Percentiles rank a stretch among this genome's conserved stretches.
phyloP scores from a whole-genome alignment of 2,113 vertebrate species.

The Pleuronectes platessa region DNA sequence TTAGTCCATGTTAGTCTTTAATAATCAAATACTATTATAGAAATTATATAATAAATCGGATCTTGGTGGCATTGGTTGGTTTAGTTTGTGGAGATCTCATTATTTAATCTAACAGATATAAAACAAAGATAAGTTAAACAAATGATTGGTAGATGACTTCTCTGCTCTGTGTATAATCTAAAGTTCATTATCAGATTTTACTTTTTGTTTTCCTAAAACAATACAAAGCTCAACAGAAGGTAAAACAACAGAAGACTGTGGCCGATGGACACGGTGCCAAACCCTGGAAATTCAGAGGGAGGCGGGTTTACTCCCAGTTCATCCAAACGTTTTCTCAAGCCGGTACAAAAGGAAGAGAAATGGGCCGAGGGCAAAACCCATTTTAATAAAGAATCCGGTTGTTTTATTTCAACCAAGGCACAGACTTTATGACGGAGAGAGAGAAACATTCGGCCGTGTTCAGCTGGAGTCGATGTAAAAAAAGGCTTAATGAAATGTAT shows the following conservation, averaged over 20 bases:
- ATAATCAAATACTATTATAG: neutral
- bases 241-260: conserved; percentile 8
- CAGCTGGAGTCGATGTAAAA: conserved; percentile 31
- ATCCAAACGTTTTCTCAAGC: conserved; percentile 45
- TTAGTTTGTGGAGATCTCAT: neutral
- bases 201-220: conserved; percentile 25
- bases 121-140: conserved; percentile 13
- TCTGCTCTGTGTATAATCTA: conserved; percentile 10
- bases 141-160: too few relatives aligned
- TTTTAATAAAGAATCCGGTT: conserved; percentile 12
- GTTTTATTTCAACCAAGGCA: neutral
- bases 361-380: conserved; percentile 52
- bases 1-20: too few relatives aligned
- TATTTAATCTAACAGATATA: neutral
- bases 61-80: neutral
- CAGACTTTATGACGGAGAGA: conserved; percentile 48
- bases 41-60: neutral
- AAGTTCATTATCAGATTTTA: neutral
- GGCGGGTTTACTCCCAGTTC: conserved; percentile 42
- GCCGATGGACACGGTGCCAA: neutral
- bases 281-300: neutral
- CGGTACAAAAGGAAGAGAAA: conserved; percentile 49
- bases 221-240: conserved; percentile 31
- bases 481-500: conserved; percentile 74
- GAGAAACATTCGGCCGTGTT: conserved; percentile 47